Conservation (phyloP, 1,140 invertebrate species). For the Sesamia nonagrioides region DNA sequence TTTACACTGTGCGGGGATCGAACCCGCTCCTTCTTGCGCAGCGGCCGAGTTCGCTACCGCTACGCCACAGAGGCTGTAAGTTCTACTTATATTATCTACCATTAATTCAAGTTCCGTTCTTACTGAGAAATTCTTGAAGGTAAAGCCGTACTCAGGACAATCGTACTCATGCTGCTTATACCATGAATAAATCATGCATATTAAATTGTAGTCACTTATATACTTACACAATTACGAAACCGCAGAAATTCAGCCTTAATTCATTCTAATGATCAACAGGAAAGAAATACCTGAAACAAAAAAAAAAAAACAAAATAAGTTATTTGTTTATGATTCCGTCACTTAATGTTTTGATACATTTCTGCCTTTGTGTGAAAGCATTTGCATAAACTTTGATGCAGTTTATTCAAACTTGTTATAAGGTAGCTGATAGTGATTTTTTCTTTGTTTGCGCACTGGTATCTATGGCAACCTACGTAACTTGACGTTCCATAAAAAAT, state of each 20-base stretch:
- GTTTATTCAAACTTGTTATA: background rate
- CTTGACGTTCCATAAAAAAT: conserved; percentile 33
- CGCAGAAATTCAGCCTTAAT: background rate
- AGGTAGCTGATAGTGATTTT: background rate
- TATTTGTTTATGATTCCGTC: background rate
- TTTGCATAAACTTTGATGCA: no score
- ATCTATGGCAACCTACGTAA: conserved; percentile 45
- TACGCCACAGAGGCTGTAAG: no score
- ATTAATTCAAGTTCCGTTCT: no score
- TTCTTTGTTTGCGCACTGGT: conserved; percentile 40
- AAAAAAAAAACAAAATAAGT: conserved; percentile 3
- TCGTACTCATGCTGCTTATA: no score
- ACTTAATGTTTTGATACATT: background rate
- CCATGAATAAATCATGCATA: no score
- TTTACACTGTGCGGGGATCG: no score
- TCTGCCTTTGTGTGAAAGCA: background rate
- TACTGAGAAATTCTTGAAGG: no score
- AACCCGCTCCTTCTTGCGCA: no score
- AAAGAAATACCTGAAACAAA: conserved; percentile 30
- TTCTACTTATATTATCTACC: no score
- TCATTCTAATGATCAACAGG: background rate
- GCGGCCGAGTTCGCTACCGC: no score
- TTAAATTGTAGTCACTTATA: no score
- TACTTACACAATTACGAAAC: background rate
- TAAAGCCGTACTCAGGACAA: no score